A percentile compares a stretch with the other conserved stretches of the same genome.
phyloP scores from a whole-genome alignment of 2,113 vertebrate species.

The Proterorhinus semilunaris region DNA sequence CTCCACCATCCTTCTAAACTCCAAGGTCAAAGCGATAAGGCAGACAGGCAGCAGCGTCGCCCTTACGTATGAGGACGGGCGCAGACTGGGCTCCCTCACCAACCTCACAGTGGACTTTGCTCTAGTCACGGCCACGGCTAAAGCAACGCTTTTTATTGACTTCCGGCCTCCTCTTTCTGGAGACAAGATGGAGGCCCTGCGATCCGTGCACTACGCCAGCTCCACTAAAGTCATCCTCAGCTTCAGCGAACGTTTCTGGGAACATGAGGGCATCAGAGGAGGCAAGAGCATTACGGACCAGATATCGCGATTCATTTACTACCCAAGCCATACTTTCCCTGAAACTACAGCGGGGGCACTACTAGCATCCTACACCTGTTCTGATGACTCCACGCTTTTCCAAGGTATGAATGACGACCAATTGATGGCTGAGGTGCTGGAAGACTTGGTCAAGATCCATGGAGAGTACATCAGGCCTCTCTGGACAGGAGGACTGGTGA shows the following conservation, averaged over 20 bases:
- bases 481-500: slow-evolving; percentile 69
- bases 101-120: slow-evolving; percentile 67
- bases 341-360: slow-evolving; percentile 57
- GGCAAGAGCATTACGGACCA: slow-evolving; percentile 79
- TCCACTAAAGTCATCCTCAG: slow-evolving; percentile 80
- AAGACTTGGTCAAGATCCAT: slow-evolving; percentile 80
- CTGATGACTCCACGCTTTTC: slow-evolving; percentile 75
- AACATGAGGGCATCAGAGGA: slow-evolving; percentile 75
- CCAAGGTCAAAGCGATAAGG: slow-evolving; percentile 67
- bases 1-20: slow-evolving; percentile 65
- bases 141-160: slow-evolving; percentile 76
- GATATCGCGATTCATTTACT: slow-evolving; percentile 82
- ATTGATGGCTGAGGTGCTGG: slow-evolving; percentile 67
- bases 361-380: slow-evolving; percentile 84
- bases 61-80: slow-evolving; percentile 61
- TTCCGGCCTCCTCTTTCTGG: slow-evolving; percentile 75
- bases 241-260: slow-evolving; percentile 82
- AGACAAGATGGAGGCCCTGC: slow-evolving; percentile 75
- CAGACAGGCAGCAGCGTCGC: slow-evolving; percentile 65
- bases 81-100: slow-evolving; percentile 17
- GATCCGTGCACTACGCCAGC: slow-evolving; percentile 77
- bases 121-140: slow-evolving; percentile 77
- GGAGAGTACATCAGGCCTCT: slow-evolving; percentile 51
- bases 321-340: slow-evolving; percentile 81
- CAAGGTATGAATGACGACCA: slow-evolving; percentile 60